Conservation (phyloP, 2,888 invertebrate species). For the Epiblema foenella region DNA sequence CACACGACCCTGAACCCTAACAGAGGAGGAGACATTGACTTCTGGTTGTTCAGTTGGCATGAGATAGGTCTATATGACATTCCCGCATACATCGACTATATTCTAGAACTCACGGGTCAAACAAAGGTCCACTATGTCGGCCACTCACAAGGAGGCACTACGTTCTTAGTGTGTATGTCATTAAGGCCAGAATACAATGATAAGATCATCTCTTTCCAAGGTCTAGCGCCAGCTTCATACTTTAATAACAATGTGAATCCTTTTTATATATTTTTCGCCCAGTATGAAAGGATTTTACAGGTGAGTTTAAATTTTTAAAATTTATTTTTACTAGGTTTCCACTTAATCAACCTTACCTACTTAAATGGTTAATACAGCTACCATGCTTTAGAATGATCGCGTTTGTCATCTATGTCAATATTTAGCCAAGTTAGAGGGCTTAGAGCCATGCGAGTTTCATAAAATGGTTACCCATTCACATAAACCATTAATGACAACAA, state of each 20-base stretch:
- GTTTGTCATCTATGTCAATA: too few relatives aligned
- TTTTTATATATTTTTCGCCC: not conserved
- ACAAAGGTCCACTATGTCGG: slow-evolving; percentile 84
- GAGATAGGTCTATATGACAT: slow-evolving; percentile 87
- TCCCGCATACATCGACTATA: slow-evolving; percentile 86
- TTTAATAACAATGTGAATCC: slow-evolving; percentile 10
- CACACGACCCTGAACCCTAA: slow-evolving; percentile 33
- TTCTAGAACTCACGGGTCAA: slow-evolving; percentile 71
- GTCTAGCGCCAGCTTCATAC: slow-evolving; percentile 35
- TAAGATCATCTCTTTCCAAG: slow-evolving; percentile 41
- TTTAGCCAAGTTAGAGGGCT: too few relatives aligned
- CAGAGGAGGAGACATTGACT: slow-evolving; percentile 31
- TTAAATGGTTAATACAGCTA: too few relatives aligned
- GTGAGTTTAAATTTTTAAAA: slow-evolving; percentile 5
- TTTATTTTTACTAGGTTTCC: not conserved
- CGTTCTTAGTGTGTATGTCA: slow-evolving; percentile 40
- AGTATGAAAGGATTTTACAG: slow-evolving; percentile 23
- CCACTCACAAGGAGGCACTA: slow-evolving; percentile 84
- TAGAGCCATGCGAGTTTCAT: too few relatives aligned
- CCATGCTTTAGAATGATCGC: too few relatives aligned
- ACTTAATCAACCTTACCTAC: too few relatives aligned
- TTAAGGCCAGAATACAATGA: slow-evolving; percentile 46
- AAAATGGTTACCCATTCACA: too few relatives aligned
- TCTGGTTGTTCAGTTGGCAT: slow-evolving; percentile 81
- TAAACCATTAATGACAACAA: too few relatives aligned